Evolutionary conservation across 2,797 vertebrate genomes (phyloP).

Genomic region (Bucorvus abyssinicus): DNA sequence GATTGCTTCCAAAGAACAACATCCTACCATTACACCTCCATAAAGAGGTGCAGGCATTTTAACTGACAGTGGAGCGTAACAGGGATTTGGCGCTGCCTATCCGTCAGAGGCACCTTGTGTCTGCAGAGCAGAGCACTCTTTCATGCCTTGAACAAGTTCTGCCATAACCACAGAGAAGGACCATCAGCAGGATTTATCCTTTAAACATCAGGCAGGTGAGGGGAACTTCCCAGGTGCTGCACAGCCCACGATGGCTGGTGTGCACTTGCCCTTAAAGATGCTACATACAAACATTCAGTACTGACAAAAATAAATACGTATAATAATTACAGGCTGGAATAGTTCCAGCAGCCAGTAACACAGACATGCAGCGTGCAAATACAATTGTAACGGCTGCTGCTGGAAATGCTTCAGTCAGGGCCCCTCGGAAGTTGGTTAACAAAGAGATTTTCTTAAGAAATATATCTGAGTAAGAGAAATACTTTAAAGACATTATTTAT

Average conservation of each 20-base stretch:
- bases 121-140: not conserved
- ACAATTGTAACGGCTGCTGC: not conserved
- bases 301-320: not conserved
- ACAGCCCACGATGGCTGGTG: too few species aligned
- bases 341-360: not conserved
- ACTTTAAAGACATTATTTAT: not conserved
- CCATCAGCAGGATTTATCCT: not conserved
- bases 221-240: not conserved
- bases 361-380: not conserved
- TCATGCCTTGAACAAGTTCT: not conserved
- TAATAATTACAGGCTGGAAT: not conserved
- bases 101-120: not conserved
- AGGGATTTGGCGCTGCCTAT: not conserved
- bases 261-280: not conserved
- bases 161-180: not conserved
- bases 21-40: not conserved
- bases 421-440: not conserved
- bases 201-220: not conserved
- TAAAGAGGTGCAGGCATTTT: not conserved
- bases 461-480: not conserved
- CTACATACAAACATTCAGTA: not conserved
- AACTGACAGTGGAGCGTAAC: not conserved
- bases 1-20: not conserved
- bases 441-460: not conserved
- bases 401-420: not conserved